Conservation (phyloP, 2,888 invertebrate genomes). For the Nemurella pictetii region DNA sequence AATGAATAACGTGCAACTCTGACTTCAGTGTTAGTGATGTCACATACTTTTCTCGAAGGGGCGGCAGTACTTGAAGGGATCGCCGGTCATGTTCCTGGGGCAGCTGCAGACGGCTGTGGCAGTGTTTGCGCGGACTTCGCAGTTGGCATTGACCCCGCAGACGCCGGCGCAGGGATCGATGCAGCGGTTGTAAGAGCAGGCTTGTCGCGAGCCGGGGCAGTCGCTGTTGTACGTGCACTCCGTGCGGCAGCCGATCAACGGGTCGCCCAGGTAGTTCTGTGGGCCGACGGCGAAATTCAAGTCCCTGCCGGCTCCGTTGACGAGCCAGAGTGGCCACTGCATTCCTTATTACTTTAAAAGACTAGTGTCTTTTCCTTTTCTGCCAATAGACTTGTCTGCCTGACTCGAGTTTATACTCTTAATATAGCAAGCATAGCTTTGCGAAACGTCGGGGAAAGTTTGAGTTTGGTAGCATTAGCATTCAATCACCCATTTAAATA, state of each 20-base stretch:
- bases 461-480: too few relatives aligned
- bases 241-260: conserved; percentile 73
- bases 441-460: too few relatives aligned
- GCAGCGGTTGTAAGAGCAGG: conserved; percentile 81
- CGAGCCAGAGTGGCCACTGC: too few relatives aligned
- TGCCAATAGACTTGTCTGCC: too few relatives aligned
- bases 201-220: conserved; percentile 75
- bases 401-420: too few relatives aligned
- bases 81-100: conserved; percentile 83
- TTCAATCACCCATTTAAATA: too few relatives aligned
- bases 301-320: too few relatives aligned
- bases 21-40: too few relatives aligned
- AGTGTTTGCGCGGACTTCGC: conserved; percentile 66
- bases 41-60: conserved; percentile 78
- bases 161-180: conserved; percentile 77
- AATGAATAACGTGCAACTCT: too few relatives aligned
- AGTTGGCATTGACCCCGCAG: conserved; percentile 79
- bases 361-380: too few relatives aligned
- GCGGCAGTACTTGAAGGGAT: conserved; percentile 80
- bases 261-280: conserved; percentile 77
- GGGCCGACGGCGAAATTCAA: conserved; percentile 35
- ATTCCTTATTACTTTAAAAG: too few relatives aligned
- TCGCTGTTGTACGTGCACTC: conserved; percentile 80
- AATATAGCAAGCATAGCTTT: too few relatives aligned
- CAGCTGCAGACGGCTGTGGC: conserved; percentile 79